Evolutionary conservation across 2,113 vertebrate species (phyloP).

Genomic region (Ameiurus melas): DNA sequence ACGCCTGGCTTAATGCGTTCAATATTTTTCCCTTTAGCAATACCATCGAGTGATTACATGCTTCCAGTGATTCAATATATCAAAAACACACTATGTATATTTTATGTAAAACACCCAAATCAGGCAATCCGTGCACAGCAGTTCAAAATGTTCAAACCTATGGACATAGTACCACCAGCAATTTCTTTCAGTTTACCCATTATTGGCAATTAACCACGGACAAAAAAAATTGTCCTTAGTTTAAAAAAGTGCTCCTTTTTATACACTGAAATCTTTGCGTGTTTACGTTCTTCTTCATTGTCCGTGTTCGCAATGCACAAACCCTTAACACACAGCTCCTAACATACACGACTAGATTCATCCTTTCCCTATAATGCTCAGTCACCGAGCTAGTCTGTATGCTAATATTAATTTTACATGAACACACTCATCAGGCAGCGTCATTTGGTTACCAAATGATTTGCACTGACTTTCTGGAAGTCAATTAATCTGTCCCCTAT

Average conservation of each 20-base stretch:
- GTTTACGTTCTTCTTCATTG: neutral
- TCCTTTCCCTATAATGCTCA: neutral
- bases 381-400: neutral
- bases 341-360: neutral
- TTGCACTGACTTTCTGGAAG: constrained; percentile 16
- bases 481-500: constrained; percentile 18
- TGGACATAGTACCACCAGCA: neutral
- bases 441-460: constrained; percentile 14
- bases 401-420: neutral
- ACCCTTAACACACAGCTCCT: neutral
- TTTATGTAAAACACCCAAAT: neutral
- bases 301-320: neutral
- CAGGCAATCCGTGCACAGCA: neutral
- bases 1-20: neutral
- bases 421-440: neutral
- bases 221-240: neutral
- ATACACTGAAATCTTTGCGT: neutral
- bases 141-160: neutral
- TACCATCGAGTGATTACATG: neutral
- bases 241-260: neutral
- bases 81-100: neutral
- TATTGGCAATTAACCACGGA: neutral
- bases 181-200: neutral
- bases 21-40: neutral
- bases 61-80: neutral